Evolutionary conservation across 1,140 invertebrate species (phyloP), one percentile per base, ranked within the genome.

Genomic region (Augochlora pura): DNA sequence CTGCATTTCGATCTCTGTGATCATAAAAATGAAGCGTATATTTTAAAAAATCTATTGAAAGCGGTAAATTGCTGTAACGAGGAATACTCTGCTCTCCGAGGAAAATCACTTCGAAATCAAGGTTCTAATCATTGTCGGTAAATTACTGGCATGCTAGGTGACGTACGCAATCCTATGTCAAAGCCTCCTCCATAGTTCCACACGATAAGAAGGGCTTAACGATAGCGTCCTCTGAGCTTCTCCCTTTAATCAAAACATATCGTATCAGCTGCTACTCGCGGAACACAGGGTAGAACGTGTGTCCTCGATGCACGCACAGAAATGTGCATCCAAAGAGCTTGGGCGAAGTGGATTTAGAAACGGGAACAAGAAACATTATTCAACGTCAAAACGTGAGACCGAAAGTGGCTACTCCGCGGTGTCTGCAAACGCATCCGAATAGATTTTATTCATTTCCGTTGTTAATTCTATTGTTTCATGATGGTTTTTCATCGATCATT

Each of bases 161-260:
- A 54, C 67, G 25, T n/a, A 39, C 49, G 16, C 59, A 69, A 38
- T 52, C 49, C 39, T 49, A 52, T 42, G 57, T 81, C 82, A 85
- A 85, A 71, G 70, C 69, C 38, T 49, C 71, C 74, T 18, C 16
- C 18, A 52, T 8, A 57, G 52, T n/a, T 73, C 23, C 54, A 21
- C 49, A 16, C n/a, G 69, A 73, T 84, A 84, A 85, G 60, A 46
- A 73, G 52, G 67, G 46, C 39, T 84, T 84, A 74, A 85, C 73
- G 73, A 84, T 72, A 42, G 57, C 49, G 60, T 73, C 42, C 60
- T 73, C 14, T 21, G 39, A 12, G 52, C 66, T 2, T 60, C 57
- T 69, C 49, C 60, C 69, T 85, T 85, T 84, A 80, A 85, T 81
- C 83, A 84, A 59, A 72, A 62, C 57, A 39, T 27, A n/a, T 77